phyloP scores from a whole-genome alignment of 2,113 vertebrate genomes.

The Rhabdomys dilectus region DNA sequence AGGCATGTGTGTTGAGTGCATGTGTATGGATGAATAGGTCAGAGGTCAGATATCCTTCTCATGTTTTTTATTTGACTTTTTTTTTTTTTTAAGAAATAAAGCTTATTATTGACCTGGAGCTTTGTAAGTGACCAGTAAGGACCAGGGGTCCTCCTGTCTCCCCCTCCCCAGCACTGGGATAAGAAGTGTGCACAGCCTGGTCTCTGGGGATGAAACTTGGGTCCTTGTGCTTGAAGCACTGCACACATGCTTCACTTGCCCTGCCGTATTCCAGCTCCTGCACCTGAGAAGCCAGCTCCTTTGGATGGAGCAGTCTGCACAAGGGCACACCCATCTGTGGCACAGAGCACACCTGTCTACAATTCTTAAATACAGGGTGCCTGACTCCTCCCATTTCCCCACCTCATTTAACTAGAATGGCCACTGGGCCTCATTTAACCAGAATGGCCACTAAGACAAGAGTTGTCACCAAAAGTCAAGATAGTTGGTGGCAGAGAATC shows the following conservation, averaged over 20 bases:
- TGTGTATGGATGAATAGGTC: neutral
- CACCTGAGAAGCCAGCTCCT: neutral
- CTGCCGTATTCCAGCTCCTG: neutral
- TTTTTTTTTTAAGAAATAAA: neutral
- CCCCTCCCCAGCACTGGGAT: neutral
- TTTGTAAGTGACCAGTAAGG: neutral
- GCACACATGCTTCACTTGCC: neutral
- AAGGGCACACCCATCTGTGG: too few species aligned
- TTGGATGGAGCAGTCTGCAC: fast-evolving
- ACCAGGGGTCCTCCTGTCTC: neutral
- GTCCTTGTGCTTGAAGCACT: too few species aligned
- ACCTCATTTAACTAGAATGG: conserved; percentile 2
- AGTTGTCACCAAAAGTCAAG: neutral
- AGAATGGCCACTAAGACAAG: neutral
- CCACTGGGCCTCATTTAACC: neutral
- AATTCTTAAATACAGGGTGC: neutral
- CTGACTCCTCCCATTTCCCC: fast-evolving
- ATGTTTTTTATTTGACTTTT: neutral
- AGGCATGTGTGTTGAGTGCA: neutral
- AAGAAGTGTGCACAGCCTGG: neutral
- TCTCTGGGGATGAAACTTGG: neutral
- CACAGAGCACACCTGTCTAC: fast-evolving
- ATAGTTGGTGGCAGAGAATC: neutral
- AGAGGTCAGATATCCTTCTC: neutral
- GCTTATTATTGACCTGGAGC: neutral